These are phyloP conservation scores for Eulemur albifrons DNA, from an alignment of 2,797 vertebrate genomes.

Conservation along the genomic window DNA sequence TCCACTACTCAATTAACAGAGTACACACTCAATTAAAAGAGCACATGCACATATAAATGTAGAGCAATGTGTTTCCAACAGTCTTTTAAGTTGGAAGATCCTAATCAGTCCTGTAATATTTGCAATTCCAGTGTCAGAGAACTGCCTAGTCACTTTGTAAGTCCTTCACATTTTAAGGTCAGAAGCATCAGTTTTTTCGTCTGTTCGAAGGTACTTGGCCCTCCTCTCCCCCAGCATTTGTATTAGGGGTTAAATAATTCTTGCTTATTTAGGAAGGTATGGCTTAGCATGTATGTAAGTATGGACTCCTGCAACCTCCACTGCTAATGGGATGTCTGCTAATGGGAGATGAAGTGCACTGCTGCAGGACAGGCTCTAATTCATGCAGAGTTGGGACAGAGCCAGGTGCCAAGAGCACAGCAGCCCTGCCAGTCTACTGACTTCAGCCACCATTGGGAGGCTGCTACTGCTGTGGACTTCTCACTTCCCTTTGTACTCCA, in stretches of 20 bases:
- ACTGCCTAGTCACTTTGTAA: not conserved
- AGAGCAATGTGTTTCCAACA: not conserved
- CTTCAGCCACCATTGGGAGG: fast-evolving
- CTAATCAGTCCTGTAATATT: not conserved
- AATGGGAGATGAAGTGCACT: not conserved
- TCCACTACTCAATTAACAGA: not conserved
- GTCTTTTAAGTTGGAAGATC: not conserved
- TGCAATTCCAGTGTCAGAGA: not conserved
- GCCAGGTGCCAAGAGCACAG: not conserved
- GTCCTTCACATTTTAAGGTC: not conserved
- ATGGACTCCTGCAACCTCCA: not conserved
- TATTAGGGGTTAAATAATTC: not conserved
- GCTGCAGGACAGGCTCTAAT: not conserved
- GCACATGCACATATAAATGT: not conserved
- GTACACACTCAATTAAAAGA: not conserved
- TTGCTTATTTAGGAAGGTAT: not conserved
- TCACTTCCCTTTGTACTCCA: not conserved
- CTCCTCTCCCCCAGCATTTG: not conserved
- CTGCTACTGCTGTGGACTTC: not conserved
- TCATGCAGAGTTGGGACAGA: not conserved
- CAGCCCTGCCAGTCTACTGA: not conserved
- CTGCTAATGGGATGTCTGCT: not conserved
- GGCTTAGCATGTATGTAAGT: not conserved
- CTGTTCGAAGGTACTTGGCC: not conserved
- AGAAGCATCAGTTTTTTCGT: not conserved